Evolutionary conservation across 2,888 invertebrate species (phyloP).

Genomic region (Phragmatobia fuliginosa): DNA sequence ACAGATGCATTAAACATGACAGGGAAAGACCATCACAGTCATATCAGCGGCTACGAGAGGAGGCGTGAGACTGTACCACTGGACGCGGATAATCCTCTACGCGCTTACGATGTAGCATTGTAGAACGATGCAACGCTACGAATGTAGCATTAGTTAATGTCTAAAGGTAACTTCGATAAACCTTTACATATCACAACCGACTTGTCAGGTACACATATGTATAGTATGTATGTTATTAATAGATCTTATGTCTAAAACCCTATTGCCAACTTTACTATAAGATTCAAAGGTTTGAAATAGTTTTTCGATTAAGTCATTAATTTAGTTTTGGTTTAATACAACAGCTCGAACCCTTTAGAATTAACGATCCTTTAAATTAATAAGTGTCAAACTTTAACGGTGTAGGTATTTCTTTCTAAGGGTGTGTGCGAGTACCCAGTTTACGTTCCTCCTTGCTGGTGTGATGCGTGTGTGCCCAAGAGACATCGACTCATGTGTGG

Average conservation of each 20-base stretch:
- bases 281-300: slow-evolving; percentile 29
- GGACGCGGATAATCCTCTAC: slow-evolving; percentile 81
- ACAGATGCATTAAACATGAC: slow-evolving; percentile 80
- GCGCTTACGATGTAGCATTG: slow-evolving; percentile 78
- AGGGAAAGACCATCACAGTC: slow-evolving; percentile 77
- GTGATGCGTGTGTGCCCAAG: slow-evolving; percentile 67
- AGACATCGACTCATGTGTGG: slow-evolving; percentile 86
- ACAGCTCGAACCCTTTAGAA: slow-evolving; percentile 67
- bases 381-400: slow-evolving; percentile 82
- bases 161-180: slow-evolving; percentile 50
- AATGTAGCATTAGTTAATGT: slow-evolving; percentile 63
- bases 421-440: slow-evolving; percentile 55
- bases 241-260: not conserved
- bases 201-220: not conserved
- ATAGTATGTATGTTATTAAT: not conserved
- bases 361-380: slow-evolving; percentile 83
- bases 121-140: slow-evolving; percentile 71
- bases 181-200: slow-evolving; percentile 9
- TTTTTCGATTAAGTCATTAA: slow-evolving; percentile 34
- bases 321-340: slow-evolving; percentile 52
- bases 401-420: slow-evolving; percentile 49
- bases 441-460: slow-evolving; percentile 48
- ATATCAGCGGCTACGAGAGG: slow-evolving; percentile 67
- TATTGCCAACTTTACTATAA: slow-evolving; percentile 3
- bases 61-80: slow-evolving; percentile 80